Evolutionary conservation across 2,113 vertebrate species (phyloP), one percentile per base, ranked within the genome.

Genomic region (Thalassarche chlororhynchos): DNA sequence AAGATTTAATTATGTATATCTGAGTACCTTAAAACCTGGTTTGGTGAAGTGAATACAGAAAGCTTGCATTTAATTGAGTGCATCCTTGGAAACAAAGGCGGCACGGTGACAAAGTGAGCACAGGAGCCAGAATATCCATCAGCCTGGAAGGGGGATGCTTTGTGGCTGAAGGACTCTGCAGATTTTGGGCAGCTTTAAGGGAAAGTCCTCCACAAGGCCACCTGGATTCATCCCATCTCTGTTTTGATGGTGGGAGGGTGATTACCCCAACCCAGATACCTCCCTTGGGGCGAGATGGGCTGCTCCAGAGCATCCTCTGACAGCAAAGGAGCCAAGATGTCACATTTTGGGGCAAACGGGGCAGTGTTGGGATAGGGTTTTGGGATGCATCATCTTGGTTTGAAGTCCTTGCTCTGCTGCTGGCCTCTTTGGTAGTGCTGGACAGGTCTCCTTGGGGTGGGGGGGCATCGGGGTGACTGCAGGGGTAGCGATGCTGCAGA

Each of bases 221-320:
- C 14, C 15, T 29, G 51, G 60, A 34, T 14, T 17, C 2, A 1
- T 17, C 40, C 65, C 55, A 6, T 16, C 51, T 26, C 31, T 5
- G 0, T 0, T 40, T 44, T 21, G 64, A 23, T 8, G 16, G 18
- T 3, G 28, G 23, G 15, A 74, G 28, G 25, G 40, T 18, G 47
- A 58, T 74, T 38, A 17, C 60, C 32, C 42, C 60, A 64, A 10
- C 8, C n/a, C 25, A 40, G 29, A n/a, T 64, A 15, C 10, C 3
- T 8, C 12, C 36, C 9, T 7, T 12, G 5, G 31, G 75, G 54
- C 0, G 3, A 31, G 21, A n/a, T 0, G 0, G 20, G 24, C 20
- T 40, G 62, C 34, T 52, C 46, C 69, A 40, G 54, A 46, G 32
- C 64, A 40, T 36, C 69, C 24, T 44, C 55, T 31, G 60, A 21